Evolutionary conservation across 2,113 vertebrate genomes (phyloP), one percentile per base, ranked within the genome.

Genomic region (Sorex fumeus): DNA sequence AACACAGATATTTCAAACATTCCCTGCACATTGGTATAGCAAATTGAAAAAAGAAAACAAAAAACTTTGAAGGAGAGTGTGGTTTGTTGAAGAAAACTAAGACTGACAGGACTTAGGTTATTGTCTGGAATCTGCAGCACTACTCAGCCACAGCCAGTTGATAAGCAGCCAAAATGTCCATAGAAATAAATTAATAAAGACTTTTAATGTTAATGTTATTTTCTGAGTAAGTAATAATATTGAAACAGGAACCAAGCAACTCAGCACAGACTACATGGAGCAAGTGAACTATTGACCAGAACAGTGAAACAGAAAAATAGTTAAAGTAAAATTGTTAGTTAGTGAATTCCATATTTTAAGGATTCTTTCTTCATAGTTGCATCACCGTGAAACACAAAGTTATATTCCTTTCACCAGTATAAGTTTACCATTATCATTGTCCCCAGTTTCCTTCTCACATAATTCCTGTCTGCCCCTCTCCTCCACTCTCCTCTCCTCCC

Each of bases 41-140:
- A 71, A n/a, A 87, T 81, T 19, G 36, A 4, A 71, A n/a, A n/a
- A n/a, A n/a, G n/a, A n/a, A 25, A 71, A 64, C 40, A 72, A 4
- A 47, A 40, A 7, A 28, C n/a, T 93, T 10, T 8, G 72, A 15
- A 53, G 66, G 1, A 43, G 2, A 62, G 30, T 74, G 25, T 47
- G 45, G 30, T 88, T 60, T 88, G 84, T 21, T 85, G 62, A 81
- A 84, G 16, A 43, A 90, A 88, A 91, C 2, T 57, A 80, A 87
- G n/a, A 74, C 18, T 72, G 32, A 82, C 25, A 80, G 64, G 57
- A 16, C 10, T 62, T 77, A 93, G 1, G 0, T 71, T 88, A 88
- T 72, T 50, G 13, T 62, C 43, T 88, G 64, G 85, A 78, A 78
- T 77, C 32, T 47, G 23, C 19, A 69, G 50, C 5, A 23, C 5